Conservation (phyloP, 2,113 vertebrate species). For the Tragelaphus scriptus region DNA sequence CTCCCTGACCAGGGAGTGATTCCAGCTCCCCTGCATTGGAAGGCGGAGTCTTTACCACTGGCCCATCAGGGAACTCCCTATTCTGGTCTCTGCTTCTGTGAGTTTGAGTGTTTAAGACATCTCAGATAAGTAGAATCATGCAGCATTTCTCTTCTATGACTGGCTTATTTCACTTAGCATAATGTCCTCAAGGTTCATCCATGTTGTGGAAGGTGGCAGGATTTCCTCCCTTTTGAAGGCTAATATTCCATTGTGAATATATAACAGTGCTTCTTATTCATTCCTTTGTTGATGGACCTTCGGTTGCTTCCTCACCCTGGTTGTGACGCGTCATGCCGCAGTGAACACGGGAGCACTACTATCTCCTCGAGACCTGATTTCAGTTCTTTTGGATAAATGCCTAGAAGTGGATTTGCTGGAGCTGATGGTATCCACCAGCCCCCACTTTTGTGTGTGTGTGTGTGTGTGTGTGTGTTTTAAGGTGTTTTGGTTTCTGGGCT, state of each 20-base stretch:
- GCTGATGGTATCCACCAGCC: no score
- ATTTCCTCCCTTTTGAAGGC: background rate
- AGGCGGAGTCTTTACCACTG: background rate
- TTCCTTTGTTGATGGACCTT: background rate
- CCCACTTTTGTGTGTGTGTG: no score
- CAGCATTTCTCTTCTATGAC: background rate
- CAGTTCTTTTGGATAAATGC: background rate
- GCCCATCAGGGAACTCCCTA: background rate
- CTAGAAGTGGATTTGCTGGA: background rate
- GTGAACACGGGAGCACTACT: fast-evolving
- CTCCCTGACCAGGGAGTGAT: background rate
- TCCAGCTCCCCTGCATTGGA: background rate
- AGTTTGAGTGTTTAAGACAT: background rate
- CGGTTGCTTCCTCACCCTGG: background rate
- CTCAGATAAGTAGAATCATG: no score
- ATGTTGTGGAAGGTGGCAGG: background rate
- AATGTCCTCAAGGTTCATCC: background rate
- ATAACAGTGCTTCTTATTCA: no score
- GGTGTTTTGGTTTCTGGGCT: background rate
- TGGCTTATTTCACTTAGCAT: background rate
- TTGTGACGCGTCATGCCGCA: background rate
- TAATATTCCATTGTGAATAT: no score
- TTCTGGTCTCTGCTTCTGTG: background rate
- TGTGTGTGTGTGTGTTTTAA: background rate
- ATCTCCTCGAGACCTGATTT: background rate